phyloP scores from a whole-genome alignment of 1,140 invertebrate species.

The Cotesia typhae region DNA sequence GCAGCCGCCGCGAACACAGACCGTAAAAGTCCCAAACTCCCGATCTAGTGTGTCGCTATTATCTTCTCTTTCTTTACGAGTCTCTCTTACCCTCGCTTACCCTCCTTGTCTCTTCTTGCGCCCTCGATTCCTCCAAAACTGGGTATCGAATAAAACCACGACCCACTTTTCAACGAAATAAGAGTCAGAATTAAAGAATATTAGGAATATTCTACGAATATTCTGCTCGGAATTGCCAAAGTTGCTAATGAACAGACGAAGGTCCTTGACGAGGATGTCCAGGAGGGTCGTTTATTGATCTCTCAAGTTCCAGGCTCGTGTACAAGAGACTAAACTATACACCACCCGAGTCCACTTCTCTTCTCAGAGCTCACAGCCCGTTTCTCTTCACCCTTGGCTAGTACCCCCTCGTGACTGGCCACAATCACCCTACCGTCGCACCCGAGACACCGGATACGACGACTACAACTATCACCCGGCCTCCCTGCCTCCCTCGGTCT shows the following conservation, averaged over 20 bases:
- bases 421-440: constrained; percentile 60
- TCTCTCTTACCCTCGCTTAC: neutral
- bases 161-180: too few relatives aligned
- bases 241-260: constrained; percentile 13
- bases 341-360: constrained; percentile 46
- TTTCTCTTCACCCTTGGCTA: constrained; percentile 27
- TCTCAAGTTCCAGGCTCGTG: constrained; percentile 63
- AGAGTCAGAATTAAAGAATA: neutral
- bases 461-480: constrained; percentile 46
- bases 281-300: constrained; percentile 68
- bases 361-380: constrained; percentile 22
- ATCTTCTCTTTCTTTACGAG: constrained; percentile 25
- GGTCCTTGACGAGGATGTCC: constrained; percentile 50
- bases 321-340: constrained; percentile 63
- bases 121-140: neutral
- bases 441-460: constrained; percentile 64
- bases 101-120: neutral
- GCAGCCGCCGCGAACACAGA: constrained; percentile 45
- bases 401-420: constrained; percentile 60
- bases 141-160: neutral
- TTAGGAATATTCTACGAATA: neutral
- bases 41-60: constrained; percentile 1
- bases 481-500: constrained; percentile 48
- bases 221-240: neutral
- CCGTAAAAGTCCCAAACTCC: constrained; percentile 61